Evolutionary conservation across 1,140 invertebrate genomes (phyloP).

Genomic region (Armadillidium nasatum): DNA sequence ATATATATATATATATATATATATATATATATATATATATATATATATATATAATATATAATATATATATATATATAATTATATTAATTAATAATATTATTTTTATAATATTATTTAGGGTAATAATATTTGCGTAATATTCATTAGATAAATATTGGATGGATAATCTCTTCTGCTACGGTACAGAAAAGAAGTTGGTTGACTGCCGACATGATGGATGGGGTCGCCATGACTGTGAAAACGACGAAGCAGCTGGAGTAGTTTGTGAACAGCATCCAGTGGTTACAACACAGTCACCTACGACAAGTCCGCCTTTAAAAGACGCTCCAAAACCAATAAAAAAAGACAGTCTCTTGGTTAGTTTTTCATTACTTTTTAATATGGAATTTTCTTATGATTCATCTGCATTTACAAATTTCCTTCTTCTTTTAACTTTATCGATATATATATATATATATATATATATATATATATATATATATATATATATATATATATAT

Average conservation of each 20-base stretch:
- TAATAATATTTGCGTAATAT: not conserved
- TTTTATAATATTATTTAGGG: not conserved
- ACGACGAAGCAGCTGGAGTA: conserved; percentile 74
- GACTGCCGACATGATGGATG: conserved; percentile 76
- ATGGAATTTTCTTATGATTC: too few relatives aligned
- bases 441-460: too few relatives aligned
- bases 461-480: too few relatives aligned
- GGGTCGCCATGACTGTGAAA: conserved; percentile 72
- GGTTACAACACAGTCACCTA: conserved; percentile 22
- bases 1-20: too few relatives aligned
- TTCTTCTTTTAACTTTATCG: too few relatives aligned
- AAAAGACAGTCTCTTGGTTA: conserved; percentile 21
- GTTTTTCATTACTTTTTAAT: too few relatives aligned
- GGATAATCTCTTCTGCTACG: conserved; percentile 81
- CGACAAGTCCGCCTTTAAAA: conserved; percentile 26
- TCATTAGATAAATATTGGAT: conserved; percentile 66
- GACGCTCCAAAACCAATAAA: conserved; percentile 43
- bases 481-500: too few relatives aligned
- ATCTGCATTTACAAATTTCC: too few relatives aligned
- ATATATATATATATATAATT: not conserved
- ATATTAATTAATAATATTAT: conserved; percentile 1
- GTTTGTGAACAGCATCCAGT: conserved; percentile 56
- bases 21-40: too few relatives aligned
- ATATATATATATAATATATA: too few relatives aligned
- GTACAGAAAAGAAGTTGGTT: conserved; percentile 65